A percentile compares a stretch with the other conserved stretches of the same genome.
These are phyloP conservation scores for Brachionus plicatilis DNA, from an alignment of 1,140 invertebrate genomes.

Conservation along the genomic window DNA sequence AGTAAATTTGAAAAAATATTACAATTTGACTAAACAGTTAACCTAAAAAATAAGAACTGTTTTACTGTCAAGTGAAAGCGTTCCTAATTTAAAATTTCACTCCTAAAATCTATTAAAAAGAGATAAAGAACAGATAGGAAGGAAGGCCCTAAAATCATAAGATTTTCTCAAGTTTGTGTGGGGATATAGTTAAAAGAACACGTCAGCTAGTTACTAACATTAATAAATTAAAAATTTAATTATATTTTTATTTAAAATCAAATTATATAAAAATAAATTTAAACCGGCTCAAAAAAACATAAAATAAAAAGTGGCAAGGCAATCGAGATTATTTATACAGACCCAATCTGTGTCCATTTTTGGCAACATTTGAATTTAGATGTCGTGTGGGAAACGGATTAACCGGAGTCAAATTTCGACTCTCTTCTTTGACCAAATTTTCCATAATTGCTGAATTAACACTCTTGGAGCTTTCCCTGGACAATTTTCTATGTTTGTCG, in stretches of 20 bases:
- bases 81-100: too few species aligned
- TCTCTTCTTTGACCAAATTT: constrained; percentile 30
- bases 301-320: neutral
- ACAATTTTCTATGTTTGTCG: neutral
- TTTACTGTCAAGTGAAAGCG: too few species aligned
- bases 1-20: too few species aligned
- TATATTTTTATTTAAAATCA: neutral
- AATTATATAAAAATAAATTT: neutral
- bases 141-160: too few species aligned
- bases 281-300: neutral
- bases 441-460: constrained; percentile 13
- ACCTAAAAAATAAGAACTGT: too few species aligned
- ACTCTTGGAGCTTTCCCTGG: constrained; percentile 7
- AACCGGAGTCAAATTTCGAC: neutral
- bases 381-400: constrained; percentile 36
- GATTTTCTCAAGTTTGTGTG: too few species aligned
- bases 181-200: too few species aligned
- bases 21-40: too few species aligned
- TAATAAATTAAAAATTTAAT: neutral
- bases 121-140: too few species aligned
- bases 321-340: constrained; percentile 1
- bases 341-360: constrained; percentile 16
- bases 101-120: too few species aligned
- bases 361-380: constrained; percentile 31
- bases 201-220: too few species aligned